Conservation (phyloP, 2,113 vertebrate genomes). For the Litocranius walleri region DNA sequence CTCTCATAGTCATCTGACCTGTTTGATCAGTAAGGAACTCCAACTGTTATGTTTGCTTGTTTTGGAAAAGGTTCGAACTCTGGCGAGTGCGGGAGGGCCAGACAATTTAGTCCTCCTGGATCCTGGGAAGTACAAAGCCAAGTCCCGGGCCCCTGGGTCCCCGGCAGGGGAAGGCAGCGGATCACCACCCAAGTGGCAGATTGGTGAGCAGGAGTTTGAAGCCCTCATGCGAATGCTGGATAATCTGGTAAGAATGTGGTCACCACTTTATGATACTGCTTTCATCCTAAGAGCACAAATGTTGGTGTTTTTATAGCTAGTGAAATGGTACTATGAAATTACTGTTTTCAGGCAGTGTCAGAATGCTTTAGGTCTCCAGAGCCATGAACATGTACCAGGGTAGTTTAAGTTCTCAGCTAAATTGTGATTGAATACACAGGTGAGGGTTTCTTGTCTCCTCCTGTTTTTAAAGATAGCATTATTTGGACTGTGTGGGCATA, state of each 20-base stretch:
- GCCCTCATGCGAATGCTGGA: slow-evolving; percentile 99
- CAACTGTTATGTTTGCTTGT: not conserved
- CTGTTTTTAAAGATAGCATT: not conserved
- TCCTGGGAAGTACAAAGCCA: slow-evolving; percentile 93
- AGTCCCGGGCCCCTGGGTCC: slow-evolving; percentile 86
- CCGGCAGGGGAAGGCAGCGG: slow-evolving; percentile 83
- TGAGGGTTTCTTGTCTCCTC: not conserved
- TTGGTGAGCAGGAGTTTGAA: slow-evolving; percentile 98
- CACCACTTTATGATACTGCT: not conserved
- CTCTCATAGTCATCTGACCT: not conserved
- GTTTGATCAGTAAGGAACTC: not conserved
- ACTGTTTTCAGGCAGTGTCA: not conserved
- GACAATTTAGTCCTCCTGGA: slow-evolving; percentile 97
- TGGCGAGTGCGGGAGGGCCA: slow-evolving; percentile 96
- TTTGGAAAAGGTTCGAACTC: slow-evolving; percentile 90
- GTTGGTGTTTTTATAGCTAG: not conserved
- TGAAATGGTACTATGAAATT: rapidly evolving
- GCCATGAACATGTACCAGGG: not conserved
- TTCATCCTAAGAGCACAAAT: not conserved
- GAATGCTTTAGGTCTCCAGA: not conserved
- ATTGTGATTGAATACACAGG: not conserved
- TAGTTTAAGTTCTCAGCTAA: not conserved
- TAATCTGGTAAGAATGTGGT: slow-evolving; percentile 89
- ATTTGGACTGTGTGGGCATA: not conserved
- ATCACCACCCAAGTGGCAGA: slow-evolving; percentile 90